Evolutionary conservation across 1,140 invertebrate species (phyloP).

Genomic region (Oncopodura yosiiana): DNA sequence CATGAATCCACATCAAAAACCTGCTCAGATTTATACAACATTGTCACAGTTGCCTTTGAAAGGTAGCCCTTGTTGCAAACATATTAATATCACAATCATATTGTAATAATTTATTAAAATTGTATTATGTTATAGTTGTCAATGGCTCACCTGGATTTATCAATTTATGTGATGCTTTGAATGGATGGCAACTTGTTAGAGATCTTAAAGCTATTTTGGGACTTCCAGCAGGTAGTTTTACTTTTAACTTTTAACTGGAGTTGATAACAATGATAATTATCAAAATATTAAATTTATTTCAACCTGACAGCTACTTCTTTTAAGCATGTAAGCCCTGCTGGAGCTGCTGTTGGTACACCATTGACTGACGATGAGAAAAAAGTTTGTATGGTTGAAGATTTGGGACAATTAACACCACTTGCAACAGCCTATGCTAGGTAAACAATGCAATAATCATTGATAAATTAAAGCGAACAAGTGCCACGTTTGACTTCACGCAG

Average conservation of each 20-base stretch:
- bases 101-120: background rate
- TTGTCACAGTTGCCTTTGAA: conserved; percentile 69
- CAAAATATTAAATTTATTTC: too few relatives aligned
- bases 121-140: conserved; percentile 49
- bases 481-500: too few relatives aligned
- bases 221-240: too few relatives aligned
- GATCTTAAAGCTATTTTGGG: conserved; percentile 70
- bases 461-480: too few relatives aligned
- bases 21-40: conserved; percentile 83
- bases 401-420: conserved; percentile 68
- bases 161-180: conserved; percentile 93
- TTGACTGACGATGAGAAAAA: conserved; percentile 62
- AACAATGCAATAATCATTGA: too few relatives aligned
- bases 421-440: conserved; percentile 90
- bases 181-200: conserved; percentile 90
- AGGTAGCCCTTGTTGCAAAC: conserved; percentile 43
- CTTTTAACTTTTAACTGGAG: too few relatives aligned
- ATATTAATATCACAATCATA: background rate
- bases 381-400: conserved; percentile 87
- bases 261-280: too few relatives aligned
- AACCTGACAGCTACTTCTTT: conserved; percentile 94
- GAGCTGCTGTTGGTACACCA: conserved; percentile 80
- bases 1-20: conserved; percentile 97
- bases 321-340: conserved; percentile 94
- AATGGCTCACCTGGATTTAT: conserved; percentile 96